Evolutionary conservation across 2,113 vertebrate genomes (phyloP), one percentile per base, ranked within the genome.

Genomic region (Neoarius graeffei): DNA sequence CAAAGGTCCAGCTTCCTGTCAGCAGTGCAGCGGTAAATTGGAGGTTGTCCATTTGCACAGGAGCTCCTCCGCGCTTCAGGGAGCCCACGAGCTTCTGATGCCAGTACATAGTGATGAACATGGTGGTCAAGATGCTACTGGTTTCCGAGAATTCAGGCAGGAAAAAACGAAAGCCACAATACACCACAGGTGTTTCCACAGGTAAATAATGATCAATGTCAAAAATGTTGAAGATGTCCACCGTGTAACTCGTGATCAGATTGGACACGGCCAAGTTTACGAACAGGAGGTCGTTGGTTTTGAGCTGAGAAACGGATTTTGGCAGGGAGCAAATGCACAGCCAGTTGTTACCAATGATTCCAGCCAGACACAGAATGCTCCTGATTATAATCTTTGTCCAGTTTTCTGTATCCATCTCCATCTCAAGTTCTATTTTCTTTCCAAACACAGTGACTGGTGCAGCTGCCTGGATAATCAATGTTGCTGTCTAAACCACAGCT

Each of bases 41-140:
- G 15, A 95, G 60, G 82, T 87, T 94, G 83, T 96, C 95, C 92
- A 96, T 85, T 85, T 15, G 91, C 67, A 94, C 93, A 0, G 92
- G 91, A 0, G 92, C 93, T 0, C 93, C 93, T 0, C 94, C 95
- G 0, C 91, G 91, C 54, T 92, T 94, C 9, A 95, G 86, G 25
- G 94, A 95, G 0, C 94, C 94, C 0, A 96, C 95, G 14, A 96
- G 92, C 85, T 96, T 96, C 93, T 96, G 95, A 86, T 96, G 89
- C 95, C 96, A 96, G 89, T 92, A 96, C 3, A 87, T 3, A 7
- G 94, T 94, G 90, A 96, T 96, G 91, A 95, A 93, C 83, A 96
- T 88, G 11, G 95, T 96, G 1, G 95, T 93, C 85, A 92, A 94
- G 90, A 96, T 94, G 91, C 95, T 96, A 94, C 94, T 96, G 89